Percentiles rank a stretch among this genome's conserved stretches.
phyloP scores from a whole-genome alignment of 2,888 invertebrate genomes.

The Tetragnatha montana region DNA sequence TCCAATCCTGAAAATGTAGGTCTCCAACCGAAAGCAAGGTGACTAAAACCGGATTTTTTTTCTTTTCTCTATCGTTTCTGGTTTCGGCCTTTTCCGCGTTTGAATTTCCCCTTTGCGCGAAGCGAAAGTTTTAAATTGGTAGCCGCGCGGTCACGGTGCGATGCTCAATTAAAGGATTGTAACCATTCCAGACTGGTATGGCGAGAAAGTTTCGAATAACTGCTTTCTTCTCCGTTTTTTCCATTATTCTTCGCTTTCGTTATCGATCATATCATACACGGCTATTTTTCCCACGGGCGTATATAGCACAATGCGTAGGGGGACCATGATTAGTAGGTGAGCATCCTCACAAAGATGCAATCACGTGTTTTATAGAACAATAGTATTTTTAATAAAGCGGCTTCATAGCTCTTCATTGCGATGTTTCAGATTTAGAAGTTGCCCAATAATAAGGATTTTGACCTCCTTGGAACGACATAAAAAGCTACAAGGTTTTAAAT shows the following conservation, averaged over 20 bases:
- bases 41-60: conserved; percentile 69
- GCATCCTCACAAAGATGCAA: background rate
- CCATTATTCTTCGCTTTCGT: conserved; percentile 8
- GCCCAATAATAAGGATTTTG: background rate
- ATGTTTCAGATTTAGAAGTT: background rate
- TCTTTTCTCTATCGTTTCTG: conserved; percentile 32
- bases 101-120: conserved; percentile 45
- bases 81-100: conserved; percentile 56
- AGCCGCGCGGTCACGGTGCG: conserved; percentile 60
- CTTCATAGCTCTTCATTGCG: background rate
- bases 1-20: conserved; percentile 62
- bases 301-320: conserved; percentile 35
- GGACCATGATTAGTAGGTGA: background rate
- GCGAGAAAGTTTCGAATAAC: conserved; percentile 29
- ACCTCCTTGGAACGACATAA: background rate
- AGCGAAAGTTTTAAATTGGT: conserved; percentile 62
- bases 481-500: background rate
- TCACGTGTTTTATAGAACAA: conserved; percentile 29
- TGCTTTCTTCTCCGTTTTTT: conserved; percentile 2
- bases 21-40: conserved; percentile 67
- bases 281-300: conserved; percentile 45
- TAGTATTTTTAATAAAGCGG: background rate
- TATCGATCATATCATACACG: conserved; percentile 3
- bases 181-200: conserved; percentile 69
- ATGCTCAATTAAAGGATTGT: conserved; percentile 68